Base-by-base conservation (phyloP, 2,888 invertebrate genomes). In the Zelleria hepariella region DNA sequence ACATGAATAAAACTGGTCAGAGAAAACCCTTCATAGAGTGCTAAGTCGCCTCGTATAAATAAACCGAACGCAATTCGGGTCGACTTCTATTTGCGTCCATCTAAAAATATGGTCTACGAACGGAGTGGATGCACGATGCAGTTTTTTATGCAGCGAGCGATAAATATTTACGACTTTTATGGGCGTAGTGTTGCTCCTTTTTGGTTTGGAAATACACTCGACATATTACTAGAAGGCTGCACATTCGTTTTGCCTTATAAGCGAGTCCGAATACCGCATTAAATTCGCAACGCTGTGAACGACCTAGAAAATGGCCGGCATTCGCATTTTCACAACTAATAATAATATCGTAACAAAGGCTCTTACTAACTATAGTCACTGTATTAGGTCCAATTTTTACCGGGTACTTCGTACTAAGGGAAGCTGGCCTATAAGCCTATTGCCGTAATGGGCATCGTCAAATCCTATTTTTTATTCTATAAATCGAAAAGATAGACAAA, bases 131-230 rank as follows among this genome's bases (percentile, higher is more conserved):
- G 74, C 73, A 42, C 32, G 32, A 42, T 81, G 80, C 80, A 80
- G 72, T 86, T 86, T 86, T n/a, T 86, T 86, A 80, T 79, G 77
- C 80, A 78, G 67, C 75, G 10, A 15, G 67, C 72, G 77, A 75
- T 75, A 73, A 79, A 77, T 73, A 72, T 72, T 67, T 53, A 53
- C 53, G 53, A 25, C 23, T 24, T 24, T 53, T 26, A 6, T 20
- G 20, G 49, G 49, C 49, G 49, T 20, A 42, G 32, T 10, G 32
- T 42, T n/a, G 5, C 32, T 32, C 32, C 15, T 42, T 32, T 42
- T 42, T 42, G 32, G 32, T 42, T 42, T 15, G 32, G 32, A 42
- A 42, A 42, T 3, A 42, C 15, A 42, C 32, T 4, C 32, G 32
- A 42, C 32, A 42, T 4, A 15, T 5, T 15, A 15, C 32, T 42